Conservation (phyloP, 1,140 invertebrate genomes). For the Bombus affinis region DNA sequence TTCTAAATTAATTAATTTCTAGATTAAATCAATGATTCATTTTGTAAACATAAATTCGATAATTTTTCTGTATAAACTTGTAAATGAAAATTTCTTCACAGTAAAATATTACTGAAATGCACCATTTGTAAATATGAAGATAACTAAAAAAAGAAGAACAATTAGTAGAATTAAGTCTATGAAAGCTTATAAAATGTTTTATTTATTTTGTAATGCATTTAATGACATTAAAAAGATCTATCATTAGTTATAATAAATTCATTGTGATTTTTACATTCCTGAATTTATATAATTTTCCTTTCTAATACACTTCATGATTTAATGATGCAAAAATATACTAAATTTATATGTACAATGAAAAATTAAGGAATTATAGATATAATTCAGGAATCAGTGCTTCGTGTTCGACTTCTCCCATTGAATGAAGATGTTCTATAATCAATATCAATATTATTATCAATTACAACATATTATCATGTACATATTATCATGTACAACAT, state of each 20-base stretch:
- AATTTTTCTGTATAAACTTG: not conserved
- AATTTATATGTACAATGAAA: not conserved
- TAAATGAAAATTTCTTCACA: not conserved
- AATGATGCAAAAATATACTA: not conserved
- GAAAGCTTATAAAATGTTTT: slow-evolving; percentile 21
- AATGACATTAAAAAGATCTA: slow-evolving; percentile 30
- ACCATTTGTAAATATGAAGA: slow-evolving; percentile 41
- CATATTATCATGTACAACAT: not conserved
- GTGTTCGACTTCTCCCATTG: slow-evolving; percentile 65
- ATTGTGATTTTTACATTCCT: slow-evolving; percentile 22
- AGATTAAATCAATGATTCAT: not conserved
- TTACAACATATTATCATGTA: not conserved
- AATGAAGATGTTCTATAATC: slow-evolving; percentile 67
- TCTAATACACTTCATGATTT: not conserved
- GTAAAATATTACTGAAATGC: not conserved
- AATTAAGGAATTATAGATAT: slow-evolving; percentile 15
- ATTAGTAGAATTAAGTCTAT: slow-evolving; percentile 21
- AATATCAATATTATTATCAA: slow-evolving; percentile 33
- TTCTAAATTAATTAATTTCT: not conserved
- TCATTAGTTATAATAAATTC: slow-evolving; percentile 14
- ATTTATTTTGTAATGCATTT: slow-evolving; percentile 46
- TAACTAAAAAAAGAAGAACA: not conserved
- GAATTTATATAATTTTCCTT: slow-evolving; percentile 15
- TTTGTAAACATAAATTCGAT: not conserved
- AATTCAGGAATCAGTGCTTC: slow-evolving; percentile 61